Conservation (phyloP, 2,797 vertebrate species). For the Notoglanidium macrostoma region DNA sequence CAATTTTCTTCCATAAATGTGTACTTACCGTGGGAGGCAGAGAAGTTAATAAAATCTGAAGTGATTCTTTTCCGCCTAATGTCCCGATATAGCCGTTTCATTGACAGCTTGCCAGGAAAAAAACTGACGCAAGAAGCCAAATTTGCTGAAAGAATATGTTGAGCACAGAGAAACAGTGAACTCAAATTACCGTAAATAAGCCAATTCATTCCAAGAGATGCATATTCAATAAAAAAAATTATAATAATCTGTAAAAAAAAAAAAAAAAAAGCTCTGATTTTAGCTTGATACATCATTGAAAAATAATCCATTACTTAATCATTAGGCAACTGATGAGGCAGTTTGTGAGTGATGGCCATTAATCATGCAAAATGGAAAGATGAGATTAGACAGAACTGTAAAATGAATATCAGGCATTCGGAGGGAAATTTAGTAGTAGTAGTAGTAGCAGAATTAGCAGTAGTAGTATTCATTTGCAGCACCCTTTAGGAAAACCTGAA, state of each 20-base stretch:
- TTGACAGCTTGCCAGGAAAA: constrained; percentile 13
- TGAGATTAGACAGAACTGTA: constrained; percentile 1
- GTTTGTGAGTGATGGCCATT: constrained; percentile 1
- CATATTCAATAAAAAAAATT: background rate
- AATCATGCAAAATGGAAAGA: constrained; percentile 6
- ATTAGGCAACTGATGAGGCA: constrained; percentile 9
- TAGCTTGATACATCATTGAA: background rate
- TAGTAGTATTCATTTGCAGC: background rate
- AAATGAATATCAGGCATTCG: background rate
- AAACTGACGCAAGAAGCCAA: constrained; percentile 16
- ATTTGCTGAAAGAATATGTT: constrained; percentile 16
- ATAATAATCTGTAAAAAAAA: background rate
- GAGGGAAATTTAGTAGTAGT: background rate
- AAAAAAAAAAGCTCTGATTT: background rate
- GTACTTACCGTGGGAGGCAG: background rate
- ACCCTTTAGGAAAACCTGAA: background rate
- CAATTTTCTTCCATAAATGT: constrained; percentile 11
- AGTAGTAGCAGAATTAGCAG: background rate
- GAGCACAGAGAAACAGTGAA: background rate
- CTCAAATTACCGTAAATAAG: background rate
- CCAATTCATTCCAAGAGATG: background rate
- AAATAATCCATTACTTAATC: background rate
- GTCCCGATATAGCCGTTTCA: background rate
- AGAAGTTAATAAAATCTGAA: constrained; percentile 18
- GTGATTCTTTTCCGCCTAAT: constrained; percentile 10